phyloP scores from a whole-genome alignment of 1,140 invertebrate genomes.

The Oryzaephilus surinamensis region DNA sequence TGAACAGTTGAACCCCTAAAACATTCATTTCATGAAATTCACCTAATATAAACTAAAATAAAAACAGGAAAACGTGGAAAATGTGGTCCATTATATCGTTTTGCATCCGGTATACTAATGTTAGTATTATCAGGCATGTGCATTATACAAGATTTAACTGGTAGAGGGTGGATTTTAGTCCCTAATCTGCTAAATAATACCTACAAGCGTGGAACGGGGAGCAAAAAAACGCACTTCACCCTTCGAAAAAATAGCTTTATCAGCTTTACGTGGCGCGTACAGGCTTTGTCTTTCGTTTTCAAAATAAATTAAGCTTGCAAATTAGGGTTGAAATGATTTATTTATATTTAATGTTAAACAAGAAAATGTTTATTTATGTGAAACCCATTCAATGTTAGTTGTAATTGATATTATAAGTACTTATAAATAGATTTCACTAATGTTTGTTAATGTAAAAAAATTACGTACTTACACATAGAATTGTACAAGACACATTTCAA shows the following conservation, averaged over 20 bases:
- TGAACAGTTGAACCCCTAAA: constrained; percentile 1
- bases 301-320: neutral
- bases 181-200: constrained; percentile 9
- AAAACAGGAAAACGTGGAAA: constrained; percentile 6
- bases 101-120: constrained; percentile 9
- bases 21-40: constrained; percentile 1
- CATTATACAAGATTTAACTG: neutral
- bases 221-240: neutral
- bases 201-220: constrained; percentile 5
- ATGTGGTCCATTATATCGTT: too few relatives aligned
- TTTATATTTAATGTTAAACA: too few relatives aligned
- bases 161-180: neutral
- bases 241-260: neutral
- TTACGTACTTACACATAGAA: too few relatives aligned
- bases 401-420: too few relatives aligned
- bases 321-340: too few relatives aligned
- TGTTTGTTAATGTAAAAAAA: too few relatives aligned
- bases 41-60: constrained; percentile 4
- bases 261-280: neutral
- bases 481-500: too few relatives aligned
- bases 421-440: too few relatives aligned
- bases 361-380: too few relatives aligned
- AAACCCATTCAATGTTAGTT: too few relatives aligned
- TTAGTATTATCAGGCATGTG: constrained; percentile 5
- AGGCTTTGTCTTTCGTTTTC: neutral